A percentile compares a stretch with the other conserved stretches of the same genome.
Evolutionary conservation across 2,113 vertebrate genomes (phyloP).

Genomic region (Gobius niger): DNA sequence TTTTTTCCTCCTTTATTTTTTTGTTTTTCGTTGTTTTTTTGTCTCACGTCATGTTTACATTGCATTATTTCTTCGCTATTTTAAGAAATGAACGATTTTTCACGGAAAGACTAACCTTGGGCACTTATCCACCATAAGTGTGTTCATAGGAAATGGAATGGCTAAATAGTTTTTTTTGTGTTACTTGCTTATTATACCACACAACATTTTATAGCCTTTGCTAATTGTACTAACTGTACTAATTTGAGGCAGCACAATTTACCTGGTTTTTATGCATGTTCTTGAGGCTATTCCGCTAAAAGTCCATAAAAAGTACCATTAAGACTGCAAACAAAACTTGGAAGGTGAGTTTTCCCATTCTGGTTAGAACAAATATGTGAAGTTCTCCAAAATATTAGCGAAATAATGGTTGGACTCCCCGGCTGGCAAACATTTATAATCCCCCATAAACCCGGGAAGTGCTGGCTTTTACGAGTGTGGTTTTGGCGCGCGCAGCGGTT

Average conservation of each 20-base stretch:
- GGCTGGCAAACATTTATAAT: neutral
- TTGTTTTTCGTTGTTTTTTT: too few species aligned
- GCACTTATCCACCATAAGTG: too few species aligned
- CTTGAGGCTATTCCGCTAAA: neutral
- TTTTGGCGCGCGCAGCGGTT: neutral
- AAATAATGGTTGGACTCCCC: neutral
- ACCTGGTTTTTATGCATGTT: neutral
- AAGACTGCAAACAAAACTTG: neutral
- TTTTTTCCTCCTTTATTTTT: too few species aligned
- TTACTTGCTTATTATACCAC: too few species aligned
- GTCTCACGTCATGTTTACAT: too few species aligned
- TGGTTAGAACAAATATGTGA: neutral
- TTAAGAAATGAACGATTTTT: too few species aligned
- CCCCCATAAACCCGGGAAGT: constrained; percentile 3
- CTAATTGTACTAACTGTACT: neutral
- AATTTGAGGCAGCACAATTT: too few species aligned
- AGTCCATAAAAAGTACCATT: neutral
- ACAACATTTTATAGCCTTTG: neutral
- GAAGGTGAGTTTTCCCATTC: too few species aligned
- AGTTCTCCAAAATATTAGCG: constrained; percentile 2
- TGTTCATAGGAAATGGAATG: too few species aligned
- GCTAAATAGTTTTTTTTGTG: neutral
- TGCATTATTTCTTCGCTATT: too few species aligned
- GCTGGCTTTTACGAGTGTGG: neutral
- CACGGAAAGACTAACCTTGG: too few species aligned